Evolutionary conservation across 2,113 vertebrate species (phyloP).

Genomic region (Eubucco bourcierii): DNA sequence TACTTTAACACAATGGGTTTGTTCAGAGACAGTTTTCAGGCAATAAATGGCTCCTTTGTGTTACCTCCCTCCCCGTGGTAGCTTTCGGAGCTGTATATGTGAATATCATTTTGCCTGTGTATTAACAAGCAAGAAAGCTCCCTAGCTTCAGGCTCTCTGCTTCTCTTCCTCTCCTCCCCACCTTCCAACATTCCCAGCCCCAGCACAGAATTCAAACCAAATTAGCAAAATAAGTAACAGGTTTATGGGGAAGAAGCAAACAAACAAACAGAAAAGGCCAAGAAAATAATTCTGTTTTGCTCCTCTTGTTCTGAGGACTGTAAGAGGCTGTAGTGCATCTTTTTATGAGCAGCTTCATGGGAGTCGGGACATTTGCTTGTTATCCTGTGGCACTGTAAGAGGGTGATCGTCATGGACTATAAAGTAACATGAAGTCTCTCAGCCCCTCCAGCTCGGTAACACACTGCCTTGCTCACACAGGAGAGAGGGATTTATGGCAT

Average conservation of each 20-base stretch:
- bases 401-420: constrained; percentile 54
- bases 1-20: constrained; percentile 65
- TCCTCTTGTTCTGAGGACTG: neutral
- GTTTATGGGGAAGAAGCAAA: neutral
- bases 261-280: neutral
- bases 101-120: constrained; percentile 42
- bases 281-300: neutral
- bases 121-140: constrained; percentile 10
- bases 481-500: constrained; percentile 49
- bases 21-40: constrained; percentile 69
- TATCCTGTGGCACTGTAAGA: constrained; percentile 39
- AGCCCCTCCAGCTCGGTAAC: constrained; percentile 49
- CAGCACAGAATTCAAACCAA: neutral
- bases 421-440: constrained; percentile 61
- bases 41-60: constrained; percentile 61
- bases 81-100: constrained; percentile 5
- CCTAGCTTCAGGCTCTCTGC: neutral
- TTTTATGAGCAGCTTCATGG: constrained; percentile 55
- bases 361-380: constrained; percentile 59
- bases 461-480: neutral
- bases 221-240: constrained; percentile 28
- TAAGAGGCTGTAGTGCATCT: neutral
- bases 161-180: neutral
- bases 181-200: neutral
- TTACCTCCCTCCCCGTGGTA: constrained; percentile 19